A percentile compares a stretch with the other conserved stretches of the same genome.
Evolutionary conservation across 2,797 vertebrate genomes (phyloP).

Genomic region (Mormyrus hasselquistii): DNA sequence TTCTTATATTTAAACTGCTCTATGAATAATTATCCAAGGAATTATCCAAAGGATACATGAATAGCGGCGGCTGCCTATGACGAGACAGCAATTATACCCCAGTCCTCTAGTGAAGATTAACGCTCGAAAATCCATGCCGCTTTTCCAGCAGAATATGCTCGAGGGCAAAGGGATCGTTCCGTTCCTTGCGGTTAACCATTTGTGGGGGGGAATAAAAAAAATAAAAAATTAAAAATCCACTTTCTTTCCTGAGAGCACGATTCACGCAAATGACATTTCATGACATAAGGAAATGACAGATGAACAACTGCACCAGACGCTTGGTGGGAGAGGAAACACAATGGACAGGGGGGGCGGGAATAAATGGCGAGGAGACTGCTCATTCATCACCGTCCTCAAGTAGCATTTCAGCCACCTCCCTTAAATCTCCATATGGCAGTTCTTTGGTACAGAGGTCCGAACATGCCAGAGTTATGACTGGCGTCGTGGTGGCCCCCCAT

Average conservation of each 20-base stretch:
- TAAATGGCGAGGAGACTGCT: neutral
- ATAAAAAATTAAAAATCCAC: neutral
- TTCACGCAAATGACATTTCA: neutral
- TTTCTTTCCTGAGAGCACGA: neutral
- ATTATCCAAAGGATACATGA: neutral
- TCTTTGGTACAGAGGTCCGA: neutral
- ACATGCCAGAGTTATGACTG: neutral
- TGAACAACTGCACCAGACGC: neutral
- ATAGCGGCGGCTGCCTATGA: neutral
- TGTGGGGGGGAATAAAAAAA: neutral
- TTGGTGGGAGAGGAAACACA: neutral
- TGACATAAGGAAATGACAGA: neutral
- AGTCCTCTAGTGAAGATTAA: neutral
- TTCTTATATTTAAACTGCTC: neutral
- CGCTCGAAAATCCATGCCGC: neutral
- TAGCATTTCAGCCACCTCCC: neutral
- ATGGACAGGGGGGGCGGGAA: neutral
- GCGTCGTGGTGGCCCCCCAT: neutral
- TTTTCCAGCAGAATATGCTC: neutral
- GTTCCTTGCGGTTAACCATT: neutral
- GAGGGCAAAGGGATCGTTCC: neutral
- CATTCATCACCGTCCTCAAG: neutral
- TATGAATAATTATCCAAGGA: slow-evolving; percentile 1
- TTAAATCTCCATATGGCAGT: neutral
- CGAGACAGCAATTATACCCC: neutral